phyloP scores from a whole-genome alignment of 1,140 invertebrate species.

The Heliconius nattereri region DNA sequence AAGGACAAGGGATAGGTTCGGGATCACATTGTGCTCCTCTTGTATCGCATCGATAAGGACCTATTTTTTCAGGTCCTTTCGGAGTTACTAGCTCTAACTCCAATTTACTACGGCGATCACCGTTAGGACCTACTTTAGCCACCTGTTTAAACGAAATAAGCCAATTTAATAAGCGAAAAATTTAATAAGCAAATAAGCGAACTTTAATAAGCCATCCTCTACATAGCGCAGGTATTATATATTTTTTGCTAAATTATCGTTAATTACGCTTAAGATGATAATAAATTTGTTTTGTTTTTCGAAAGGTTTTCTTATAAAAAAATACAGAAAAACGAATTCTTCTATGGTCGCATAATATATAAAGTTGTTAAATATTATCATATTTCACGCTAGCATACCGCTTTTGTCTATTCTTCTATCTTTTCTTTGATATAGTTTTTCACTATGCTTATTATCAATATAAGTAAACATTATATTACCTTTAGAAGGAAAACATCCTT shows the following conservation, averaged over 20 bases:
- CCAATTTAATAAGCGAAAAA: too few species aligned
- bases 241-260: too few species aligned
- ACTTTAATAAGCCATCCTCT: not conserved
- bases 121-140: constrained; percentile 66
- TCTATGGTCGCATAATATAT: too few species aligned
- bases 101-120: constrained; percentile 68
- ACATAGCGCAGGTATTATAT: not conserved
- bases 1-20: constrained; percentile 50
- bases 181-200: too few species aligned
- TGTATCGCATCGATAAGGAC: constrained; percentile 58
- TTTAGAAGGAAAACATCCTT: constrained; percentile 75
- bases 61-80: constrained; percentile 57
- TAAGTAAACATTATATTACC: constrained; percentile 40
- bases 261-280: too few species aligned
- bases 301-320: too few species aligned
- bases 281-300: too few species aligned
- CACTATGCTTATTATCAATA: not conserved
- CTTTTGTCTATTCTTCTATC: too few species aligned
- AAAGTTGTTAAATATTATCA: too few species aligned
- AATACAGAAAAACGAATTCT: too few species aligned
- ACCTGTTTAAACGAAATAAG: constrained; percentile 48
- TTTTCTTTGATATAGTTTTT: not conserved
- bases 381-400: too few species aligned
- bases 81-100: constrained; percentile 71
- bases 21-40: constrained; percentile 69